Evolutionary conservation across 2,797 vertebrate species (phyloP).

Genomic region (Apodemus agrarius): DNA sequence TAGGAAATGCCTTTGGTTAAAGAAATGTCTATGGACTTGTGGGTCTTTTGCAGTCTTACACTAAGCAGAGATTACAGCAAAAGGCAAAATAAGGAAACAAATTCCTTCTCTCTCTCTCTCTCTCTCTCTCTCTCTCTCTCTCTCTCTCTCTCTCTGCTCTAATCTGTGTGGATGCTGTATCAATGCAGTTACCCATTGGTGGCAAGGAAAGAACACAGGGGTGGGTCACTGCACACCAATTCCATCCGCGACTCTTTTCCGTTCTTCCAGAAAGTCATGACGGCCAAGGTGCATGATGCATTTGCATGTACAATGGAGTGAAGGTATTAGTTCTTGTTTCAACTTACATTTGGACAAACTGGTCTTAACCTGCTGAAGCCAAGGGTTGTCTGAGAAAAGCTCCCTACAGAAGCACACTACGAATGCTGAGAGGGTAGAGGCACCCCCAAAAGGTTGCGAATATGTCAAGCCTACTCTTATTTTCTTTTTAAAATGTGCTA

Average conservation of each 20-base stretch:
- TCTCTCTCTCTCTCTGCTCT: not conserved
- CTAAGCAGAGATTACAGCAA: not conserved
- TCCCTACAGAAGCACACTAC: not conserved
- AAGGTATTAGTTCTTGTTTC: conserved; percentile 68
- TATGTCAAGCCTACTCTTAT: not conserved
- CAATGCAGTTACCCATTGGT: not conserved
- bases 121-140: too few relatives aligned
- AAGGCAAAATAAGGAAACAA: too few relatives aligned
- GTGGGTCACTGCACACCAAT: not conserved
- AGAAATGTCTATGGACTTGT: not conserved
- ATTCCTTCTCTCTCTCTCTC: too few relatives aligned
- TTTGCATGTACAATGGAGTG: not conserved
- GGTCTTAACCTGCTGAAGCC: conserved; percentile 61
- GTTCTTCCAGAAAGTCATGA: not conserved
- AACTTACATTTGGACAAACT: conserved; percentile 57
- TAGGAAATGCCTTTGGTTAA: conserved; percentile 25
- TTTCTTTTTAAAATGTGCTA: conserved; percentile 58
- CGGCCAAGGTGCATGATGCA: not conserved
- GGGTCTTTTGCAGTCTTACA: not conserved
- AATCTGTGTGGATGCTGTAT: not conserved
- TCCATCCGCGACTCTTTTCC: too few relatives aligned
- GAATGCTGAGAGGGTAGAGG: conserved; percentile 26
- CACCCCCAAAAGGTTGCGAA: not conserved
- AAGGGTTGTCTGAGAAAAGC: conserved; percentile 3
- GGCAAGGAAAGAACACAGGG: not conserved